phyloP scores from a whole-genome alignment of 1,140 invertebrate genomes.

The Matsumurasca onukii region DNA sequence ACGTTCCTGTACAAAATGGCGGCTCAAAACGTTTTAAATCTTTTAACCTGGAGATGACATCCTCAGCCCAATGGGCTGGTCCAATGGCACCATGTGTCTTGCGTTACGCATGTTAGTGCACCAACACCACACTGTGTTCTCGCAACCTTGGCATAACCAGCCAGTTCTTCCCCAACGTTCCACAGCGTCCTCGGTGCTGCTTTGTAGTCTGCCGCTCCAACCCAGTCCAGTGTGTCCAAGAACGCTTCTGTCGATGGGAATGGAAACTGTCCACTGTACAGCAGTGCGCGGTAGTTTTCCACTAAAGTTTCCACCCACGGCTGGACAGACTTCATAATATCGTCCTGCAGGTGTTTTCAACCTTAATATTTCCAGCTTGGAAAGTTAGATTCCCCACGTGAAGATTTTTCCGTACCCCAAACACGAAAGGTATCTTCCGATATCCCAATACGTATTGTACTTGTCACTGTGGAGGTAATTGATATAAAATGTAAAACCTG shows the following conservation, averaged over 20 bases:
- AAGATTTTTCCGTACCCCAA: constrained; percentile 64
- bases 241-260: constrained; percentile 75
- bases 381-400: constrained; percentile 76
- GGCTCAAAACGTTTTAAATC: constrained; percentile 53
- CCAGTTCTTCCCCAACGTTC: constrained; percentile 36
- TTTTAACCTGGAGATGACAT: constrained; percentile 77
- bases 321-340: constrained; percentile 83
- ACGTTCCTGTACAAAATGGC: too few relatives aligned
- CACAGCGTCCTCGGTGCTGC: constrained; percentile 53
- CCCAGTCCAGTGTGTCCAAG: constrained; percentile 62
- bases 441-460: constrained; percentile 23
- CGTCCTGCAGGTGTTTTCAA: constrained; percentile 69
- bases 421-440: constrained; percentile 60
- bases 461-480: constrained; percentile 64
- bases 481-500: constrained; percentile 76
- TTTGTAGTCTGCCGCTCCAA: constrained; percentile 62
- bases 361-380: constrained; percentile 50
- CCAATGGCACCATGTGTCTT: constrained; percentile 79
- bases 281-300: constrained; percentile 65
- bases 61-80: constrained; percentile 78
- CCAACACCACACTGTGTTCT: constrained; percentile 73
- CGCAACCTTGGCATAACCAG: constrained; percentile 42
- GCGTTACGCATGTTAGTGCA: constrained; percentile 78
- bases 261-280: constrained; percentile 81
- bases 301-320: constrained; percentile 69